phyloP scores from a whole-genome alignment of 2,888 invertebrate species.

The Cactoblastis cactorum region DNA sequence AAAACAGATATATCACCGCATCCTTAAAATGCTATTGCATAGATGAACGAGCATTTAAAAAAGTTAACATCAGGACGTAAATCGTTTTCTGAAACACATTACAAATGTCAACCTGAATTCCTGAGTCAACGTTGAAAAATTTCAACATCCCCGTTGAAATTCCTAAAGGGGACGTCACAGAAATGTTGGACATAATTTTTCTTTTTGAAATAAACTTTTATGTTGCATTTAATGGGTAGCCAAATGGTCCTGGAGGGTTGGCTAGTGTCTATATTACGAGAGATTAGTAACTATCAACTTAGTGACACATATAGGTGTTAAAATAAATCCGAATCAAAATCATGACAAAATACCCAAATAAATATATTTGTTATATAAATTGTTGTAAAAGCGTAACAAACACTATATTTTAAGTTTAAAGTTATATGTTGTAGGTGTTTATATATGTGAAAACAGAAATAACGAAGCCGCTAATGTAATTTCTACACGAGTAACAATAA shows the following conservation, averaged over 20 bases:
- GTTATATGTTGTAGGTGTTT: too few relatives aligned
- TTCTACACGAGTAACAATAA: too few relatives aligned
- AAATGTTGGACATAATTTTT: slow-evolving; percentile 20
- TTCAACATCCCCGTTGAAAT: slow-evolving; percentile 20
- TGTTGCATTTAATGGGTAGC: slow-evolving; percentile 48
- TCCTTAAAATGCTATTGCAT: too few relatives aligned
- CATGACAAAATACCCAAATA: too few relatives aligned
- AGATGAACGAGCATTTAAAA: not conserved
- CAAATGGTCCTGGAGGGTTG: slow-evolving; percentile 52
- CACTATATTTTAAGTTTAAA: too few relatives aligned
- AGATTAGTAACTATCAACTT: not conserved
- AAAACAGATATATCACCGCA: too few relatives aligned
- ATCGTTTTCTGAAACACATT: slow-evolving; percentile 1
- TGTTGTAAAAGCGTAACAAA: too few relatives aligned
- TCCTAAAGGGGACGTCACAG: slow-evolving; percentile 18
- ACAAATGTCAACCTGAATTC: slow-evolving; percentile 6
- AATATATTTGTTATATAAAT: too few relatives aligned
- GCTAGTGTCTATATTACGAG: not conserved
- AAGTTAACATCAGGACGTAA: not conserved
- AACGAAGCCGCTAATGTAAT: too few relatives aligned
- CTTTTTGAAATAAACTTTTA: slow-evolving; percentile 32
- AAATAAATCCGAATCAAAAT: too few relatives aligned
- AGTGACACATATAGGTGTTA: too few relatives aligned
- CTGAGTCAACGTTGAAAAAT: slow-evolving; percentile 20
- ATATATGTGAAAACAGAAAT: too few relatives aligned